These are phyloP conservation scores for Ornithorhynchus anatinus DNA, from an alignment of 2,113 vertebrate species.

Conservation along the genomic window DNA sequence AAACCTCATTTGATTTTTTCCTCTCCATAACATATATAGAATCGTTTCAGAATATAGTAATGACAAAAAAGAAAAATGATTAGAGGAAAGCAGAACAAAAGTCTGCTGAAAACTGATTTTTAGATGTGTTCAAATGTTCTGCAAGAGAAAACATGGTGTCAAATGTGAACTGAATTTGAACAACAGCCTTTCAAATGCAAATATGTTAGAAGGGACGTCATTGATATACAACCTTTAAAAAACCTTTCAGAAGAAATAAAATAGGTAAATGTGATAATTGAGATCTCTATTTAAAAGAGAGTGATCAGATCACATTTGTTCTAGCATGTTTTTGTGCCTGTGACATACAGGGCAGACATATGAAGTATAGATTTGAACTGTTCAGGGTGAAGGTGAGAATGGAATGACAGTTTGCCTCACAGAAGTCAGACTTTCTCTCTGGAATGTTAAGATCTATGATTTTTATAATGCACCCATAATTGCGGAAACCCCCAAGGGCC, in stretches of 20 bases:
- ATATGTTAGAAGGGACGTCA: constrained; percentile 45
- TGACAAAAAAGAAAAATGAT: constrained; percentile 31
- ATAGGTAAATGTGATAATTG: constrained; percentile 61
- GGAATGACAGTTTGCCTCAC: constrained; percentile 26
- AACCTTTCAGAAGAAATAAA: constrained; percentile 57
- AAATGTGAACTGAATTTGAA: constrained; percentile 64
- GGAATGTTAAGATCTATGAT: constrained; percentile 22
- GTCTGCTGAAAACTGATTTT: constrained; percentile 50
- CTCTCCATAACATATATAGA: constrained; percentile 23
- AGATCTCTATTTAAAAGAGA: constrained; percentile 45
- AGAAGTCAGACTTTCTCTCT: constrained; percentile 10
- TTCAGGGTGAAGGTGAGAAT: constrained; percentile 55
- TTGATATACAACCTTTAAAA: constrained; percentile 58
- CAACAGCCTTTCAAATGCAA: constrained; percentile 68
- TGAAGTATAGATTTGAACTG: constrained; percentile 38
- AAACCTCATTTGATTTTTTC: background rate
- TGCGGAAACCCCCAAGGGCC: constrained; percentile 2
- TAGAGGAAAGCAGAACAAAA: constrained; percentile 22
- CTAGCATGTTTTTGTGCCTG: constrained; percentile 46
- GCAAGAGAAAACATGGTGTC: constrained; percentile 43
- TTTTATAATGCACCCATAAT: constrained; percentile 27
- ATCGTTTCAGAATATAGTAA: constrained; percentile 10
- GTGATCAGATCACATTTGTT: constrained; percentile 55
- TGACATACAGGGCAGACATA: constrained; percentile 9
- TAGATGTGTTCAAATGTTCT: constrained; percentile 33